Percentiles rank a stretch among this genome's conserved stretches.
Evolutionary conservation across 2,888 invertebrate species (phyloP).

Genomic region (Formica aserva): DNA sequence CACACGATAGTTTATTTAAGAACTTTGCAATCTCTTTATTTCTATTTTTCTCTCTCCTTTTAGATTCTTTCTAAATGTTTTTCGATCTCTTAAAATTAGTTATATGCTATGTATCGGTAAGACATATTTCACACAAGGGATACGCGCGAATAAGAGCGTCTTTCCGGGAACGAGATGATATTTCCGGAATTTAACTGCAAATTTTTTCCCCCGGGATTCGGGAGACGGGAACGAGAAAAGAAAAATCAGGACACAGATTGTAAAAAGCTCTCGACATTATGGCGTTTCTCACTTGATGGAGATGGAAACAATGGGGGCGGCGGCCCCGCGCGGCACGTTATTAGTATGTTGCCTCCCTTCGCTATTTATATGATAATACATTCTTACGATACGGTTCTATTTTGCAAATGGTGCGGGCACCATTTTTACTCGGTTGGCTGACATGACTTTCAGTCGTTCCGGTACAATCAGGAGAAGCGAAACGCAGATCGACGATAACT

Average conservation of each 20-base stretch:
- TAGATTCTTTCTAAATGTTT: not conserved
- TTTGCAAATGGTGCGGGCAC: conserved; percentile 31
- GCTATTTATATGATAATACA: conserved; percentile 58
- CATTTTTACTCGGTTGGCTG: not conserved
- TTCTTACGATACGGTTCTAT: conserved; percentile 49
- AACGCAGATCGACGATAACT: not conserved
- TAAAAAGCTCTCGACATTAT: conserved; percentile 38
- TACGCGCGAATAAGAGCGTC: not conserved
- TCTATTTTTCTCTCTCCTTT: not conserved
- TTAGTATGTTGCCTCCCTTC: conserved; percentile 47
- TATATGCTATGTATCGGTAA: not conserved
- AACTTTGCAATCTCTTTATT: not conserved
- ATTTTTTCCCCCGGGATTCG: conserved; percentile 5
- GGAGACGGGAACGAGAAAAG: not conserved
- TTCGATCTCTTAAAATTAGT: conserved; percentile 17
- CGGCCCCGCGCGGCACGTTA: conserved; percentile 38
- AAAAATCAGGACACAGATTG: conserved; percentile 1
- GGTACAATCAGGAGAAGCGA: conserved; percentile 14
- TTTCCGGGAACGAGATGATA: conserved; percentile 12
- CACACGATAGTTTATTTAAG: not conserved
- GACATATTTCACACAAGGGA: not conserved
- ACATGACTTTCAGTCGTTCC: not conserved
- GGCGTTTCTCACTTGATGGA: conserved; percentile 49
- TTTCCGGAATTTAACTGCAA: conserved; percentile 27
- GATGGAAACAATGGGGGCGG: conserved; percentile 31